Evolutionary conservation across 2,888 invertebrate species (phyloP).

Genomic region (Rhimphoctona megacephalus): DNA sequence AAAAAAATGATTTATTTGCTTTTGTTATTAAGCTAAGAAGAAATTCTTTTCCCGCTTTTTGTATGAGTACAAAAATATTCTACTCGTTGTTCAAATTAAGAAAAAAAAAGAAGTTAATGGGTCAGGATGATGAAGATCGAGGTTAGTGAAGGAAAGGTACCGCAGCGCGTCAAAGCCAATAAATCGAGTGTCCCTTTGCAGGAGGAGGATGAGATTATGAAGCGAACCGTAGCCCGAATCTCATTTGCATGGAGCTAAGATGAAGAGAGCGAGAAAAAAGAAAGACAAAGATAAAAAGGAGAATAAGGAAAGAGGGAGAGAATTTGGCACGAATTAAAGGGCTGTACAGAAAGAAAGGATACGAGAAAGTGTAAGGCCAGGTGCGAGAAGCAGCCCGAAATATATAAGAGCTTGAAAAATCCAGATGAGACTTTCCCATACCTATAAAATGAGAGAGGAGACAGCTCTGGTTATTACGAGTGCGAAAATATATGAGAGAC

Average conservation of each 20-base stretch:
- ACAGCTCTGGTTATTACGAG: slow-evolving; percentile 34
- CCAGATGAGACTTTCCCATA: slow-evolving; percentile 78
- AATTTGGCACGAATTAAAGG: slow-evolving; percentile 21
- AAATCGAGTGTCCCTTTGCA: slow-evolving; percentile 74
- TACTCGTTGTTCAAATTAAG: not conserved
- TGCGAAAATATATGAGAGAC: slow-evolving; percentile 75
- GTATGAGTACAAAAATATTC: not conserved
- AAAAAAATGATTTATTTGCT: not conserved
- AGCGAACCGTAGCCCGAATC: slow-evolving; percentile 42
- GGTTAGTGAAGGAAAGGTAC: slow-evolving; percentile 57
- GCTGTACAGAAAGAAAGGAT: not conserved
- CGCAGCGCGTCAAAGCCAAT: slow-evolving; percentile 76
- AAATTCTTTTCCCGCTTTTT: not conserved
- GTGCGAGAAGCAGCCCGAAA: slow-evolving; percentile 57
- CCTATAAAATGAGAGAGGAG: slow-evolving; percentile 6
- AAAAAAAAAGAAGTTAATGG: not conserved
- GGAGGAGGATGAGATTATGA: slow-evolving; percentile 43
- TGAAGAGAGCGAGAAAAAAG: slow-evolving; percentile 44
- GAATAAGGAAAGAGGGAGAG: slow-evolving; percentile 17
- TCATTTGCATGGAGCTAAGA: slow-evolving; percentile 82
- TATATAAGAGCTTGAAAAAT: slow-evolving; percentile 71
- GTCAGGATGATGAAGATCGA: slow-evolving; percentile 4
- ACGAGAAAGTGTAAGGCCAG: slow-evolving; percentile 61
- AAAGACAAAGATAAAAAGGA: slow-evolving; percentile 5
- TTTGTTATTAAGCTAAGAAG: not conserved